Base-by-base conservation (phyloP, 1,140 invertebrate genomes). In the Cherax destructor region DNA sequence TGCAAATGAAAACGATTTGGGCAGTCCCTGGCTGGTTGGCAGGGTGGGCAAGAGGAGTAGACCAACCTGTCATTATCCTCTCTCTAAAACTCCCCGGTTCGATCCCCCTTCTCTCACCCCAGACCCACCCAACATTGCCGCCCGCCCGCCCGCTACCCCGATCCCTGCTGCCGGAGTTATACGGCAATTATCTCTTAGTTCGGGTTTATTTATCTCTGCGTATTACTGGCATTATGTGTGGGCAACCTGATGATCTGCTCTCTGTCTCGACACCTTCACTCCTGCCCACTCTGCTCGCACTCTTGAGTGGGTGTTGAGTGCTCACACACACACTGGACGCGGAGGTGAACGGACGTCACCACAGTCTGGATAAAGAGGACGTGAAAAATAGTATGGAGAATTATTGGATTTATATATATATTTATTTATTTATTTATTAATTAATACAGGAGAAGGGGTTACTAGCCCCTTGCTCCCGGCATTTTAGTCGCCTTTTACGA, bases 381-480 rank as follows among this genome's bases (percentile, higher is more conserved):
- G 30, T 41, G 30, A 41, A 56, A 56, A 56, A 56, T 56, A 56
- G 18, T 18, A 16, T 69, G 5, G 21, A 16, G 61, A 6, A 6
- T 69, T 10, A 5, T 78, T 9, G 13, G 76, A 59, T 83, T 9
- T 83, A 59, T 83, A 50, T 78, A 78, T 78, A 78, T 78, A 78
- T 78, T 4, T 78, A 50, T 78, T 50, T 50, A 78, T 78, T 4
- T 78, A 41, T 78, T 50, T 78, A 50, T 78, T 50, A 6, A 78
- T 78, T 30, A 30, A 78, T 16, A 78, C 30, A 41, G 30, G 30
- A 41, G 30, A 41, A 41, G 30, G 30, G 30, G 30, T 41, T 41
- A 41, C 30, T 41, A 41, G 30, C 30, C 30, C 30, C 30, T 41
- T 41, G 30, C 30, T 41, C 30, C 30, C 30, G 30, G 30, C 30